Evolutionary conservation across 1,140 invertebrate genomes (phyloP).

Genomic region (Drosophila subobscura): DNA sequence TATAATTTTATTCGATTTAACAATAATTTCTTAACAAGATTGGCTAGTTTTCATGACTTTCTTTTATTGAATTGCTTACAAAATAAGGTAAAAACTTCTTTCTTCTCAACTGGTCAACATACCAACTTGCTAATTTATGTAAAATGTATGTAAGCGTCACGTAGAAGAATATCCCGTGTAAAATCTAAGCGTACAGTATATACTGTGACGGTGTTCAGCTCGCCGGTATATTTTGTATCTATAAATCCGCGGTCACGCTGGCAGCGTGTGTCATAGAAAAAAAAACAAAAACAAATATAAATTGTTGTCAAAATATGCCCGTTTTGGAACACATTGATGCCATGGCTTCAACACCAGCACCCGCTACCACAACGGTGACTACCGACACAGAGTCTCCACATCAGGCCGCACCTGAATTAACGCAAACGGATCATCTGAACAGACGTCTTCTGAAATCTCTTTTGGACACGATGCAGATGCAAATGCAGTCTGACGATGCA

Average conservation of each 20-base stretch:
- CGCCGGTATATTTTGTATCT: background rate
- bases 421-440: constrained; percentile 77
- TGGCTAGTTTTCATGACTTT: too few relatives aligned
- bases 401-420: constrained; percentile 62
- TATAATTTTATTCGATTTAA: too few relatives aligned
- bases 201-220: too few relatives aligned
- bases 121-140: too few relatives aligned
- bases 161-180: too few relatives aligned
- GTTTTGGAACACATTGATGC: constrained; percentile 54
- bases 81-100: too few relatives aligned
- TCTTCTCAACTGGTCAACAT: too few relatives aligned
- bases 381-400: constrained; percentile 24
- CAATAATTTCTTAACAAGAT: too few relatives aligned
- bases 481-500: constrained; percentile 14
- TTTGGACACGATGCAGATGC: constrained; percentile 66
- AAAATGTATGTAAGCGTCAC: too few relatives aligned
- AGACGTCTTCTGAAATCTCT: constrained; percentile 70
- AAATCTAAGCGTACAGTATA: background rate
- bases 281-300: constrained; percentile 6
- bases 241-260: background rate
- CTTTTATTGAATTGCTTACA: too few relatives aligned
- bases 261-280: constrained; percentile 29
- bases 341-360: constrained; percentile 49
- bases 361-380: constrained; percentile 19
- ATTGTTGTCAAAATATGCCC: constrained; percentile 45